Evolutionary conservation across 2,797 vertebrate genomes (phyloP), one percentile per base, ranked within the genome.

Genomic region (Arremon brunneinucha): DNA sequence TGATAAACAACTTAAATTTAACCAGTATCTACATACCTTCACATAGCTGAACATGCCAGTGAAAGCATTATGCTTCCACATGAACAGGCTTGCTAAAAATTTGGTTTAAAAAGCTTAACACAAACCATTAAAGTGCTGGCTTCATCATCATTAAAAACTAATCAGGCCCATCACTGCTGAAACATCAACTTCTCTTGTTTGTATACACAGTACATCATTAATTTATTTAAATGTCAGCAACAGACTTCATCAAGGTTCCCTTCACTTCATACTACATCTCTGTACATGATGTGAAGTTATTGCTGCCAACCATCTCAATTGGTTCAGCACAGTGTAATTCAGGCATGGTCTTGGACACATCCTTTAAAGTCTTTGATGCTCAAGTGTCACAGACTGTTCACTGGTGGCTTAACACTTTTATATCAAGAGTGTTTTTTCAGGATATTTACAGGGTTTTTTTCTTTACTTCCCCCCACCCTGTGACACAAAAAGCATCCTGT

Each of bases 221-320:
- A 93, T 91, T 91, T 93, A 87, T 87, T 94, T 93, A 95, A 93
- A 95, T 95, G 82, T 92, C 89, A 97, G 72, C 76, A 85, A 46
- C 63, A 89, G 87, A 71, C 35, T 95, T 95, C 53, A 89, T 91
- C 71, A 94, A 60, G 75, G 41, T 72, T 95, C 52, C n/a, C 37
- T 70, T 26, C 9, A 28, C 49, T 80, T 87, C 46, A 74, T 63
- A 34, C 49, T 80, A 16, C 41, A 47, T 72, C 24, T 52, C 41
- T 74, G 0, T 26, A 49, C 64, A 52, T 24, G 18, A 34, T 75
- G 10, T 41, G 57, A 55, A 77, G 53, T 71, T 75, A 28, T 7
- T 14, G 2, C 57, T 87, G 49, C 11, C 11, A 87, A 2, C 12
- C 55, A 30, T 69, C 43, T 82, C 53, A 35, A 41, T 0, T 86